phyloP scores from a whole-genome alignment of 1,140 invertebrate genomes.

The Sitophilus oryzae region DNA sequence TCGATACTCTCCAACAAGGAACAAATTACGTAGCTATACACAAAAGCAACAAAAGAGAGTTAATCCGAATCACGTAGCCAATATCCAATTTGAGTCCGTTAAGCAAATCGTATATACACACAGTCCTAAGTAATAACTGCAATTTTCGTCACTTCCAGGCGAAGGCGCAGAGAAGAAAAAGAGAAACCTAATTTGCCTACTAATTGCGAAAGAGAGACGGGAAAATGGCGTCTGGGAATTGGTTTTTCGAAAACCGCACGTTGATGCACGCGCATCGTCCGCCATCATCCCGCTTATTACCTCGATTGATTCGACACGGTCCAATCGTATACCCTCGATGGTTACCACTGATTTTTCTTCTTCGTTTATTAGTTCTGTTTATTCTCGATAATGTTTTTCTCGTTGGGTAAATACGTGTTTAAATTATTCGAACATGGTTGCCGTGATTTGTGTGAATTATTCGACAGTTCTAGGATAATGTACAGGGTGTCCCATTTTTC shows the following conservation, averaged over 20 bases:
- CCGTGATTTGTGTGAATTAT: too few species aligned
- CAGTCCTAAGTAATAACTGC: constrained; percentile 5
- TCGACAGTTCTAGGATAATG: too few species aligned
- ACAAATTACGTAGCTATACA: too few species aligned
- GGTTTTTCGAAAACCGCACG: neutral
- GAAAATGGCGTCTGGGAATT: neutral
- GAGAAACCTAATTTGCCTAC: neutral
- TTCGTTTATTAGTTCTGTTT: neutral
- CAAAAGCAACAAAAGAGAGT: neutral
- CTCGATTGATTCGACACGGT: neutral
- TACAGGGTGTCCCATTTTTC: too few species aligned
- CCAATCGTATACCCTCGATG: neutral
- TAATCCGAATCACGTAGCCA: neutral
- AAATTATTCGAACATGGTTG: too few species aligned
- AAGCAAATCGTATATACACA: neutral
- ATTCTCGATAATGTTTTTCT: neutral
- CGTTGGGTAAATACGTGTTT: too few species aligned
- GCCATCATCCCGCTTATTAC: neutral
- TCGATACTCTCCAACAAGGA: too few species aligned
- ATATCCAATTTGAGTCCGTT: constrained; percentile 1
- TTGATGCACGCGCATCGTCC: neutral
- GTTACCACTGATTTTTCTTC: neutral
- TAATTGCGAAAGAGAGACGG: constrained; percentile 1
- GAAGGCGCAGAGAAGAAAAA: neutral
- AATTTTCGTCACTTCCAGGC: neutral